These are phyloP conservation scores for Thalpophila matura DNA, from an alignment of 2,888 invertebrate species.

Conservation along the genomic window DNA sequence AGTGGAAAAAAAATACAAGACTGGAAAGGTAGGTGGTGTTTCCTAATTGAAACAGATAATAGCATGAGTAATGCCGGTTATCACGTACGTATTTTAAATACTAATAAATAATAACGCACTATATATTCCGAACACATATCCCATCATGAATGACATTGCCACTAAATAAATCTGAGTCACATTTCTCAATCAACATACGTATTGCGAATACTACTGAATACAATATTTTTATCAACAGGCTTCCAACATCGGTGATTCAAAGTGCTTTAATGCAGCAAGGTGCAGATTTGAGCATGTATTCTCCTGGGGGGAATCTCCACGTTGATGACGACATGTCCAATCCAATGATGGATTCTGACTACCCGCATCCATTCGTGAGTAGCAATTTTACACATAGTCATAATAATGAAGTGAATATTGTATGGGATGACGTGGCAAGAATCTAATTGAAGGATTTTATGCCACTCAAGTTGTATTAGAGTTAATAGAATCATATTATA, in stretches of 20 bases:
- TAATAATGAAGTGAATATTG: slow-evolving; percentile 52
- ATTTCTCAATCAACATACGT: slow-evolving; percentile 44
- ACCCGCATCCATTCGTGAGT: slow-evolving; percentile 85
- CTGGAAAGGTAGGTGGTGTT: slow-evolving; percentile 20
- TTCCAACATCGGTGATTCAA: slow-evolving; percentile 86
- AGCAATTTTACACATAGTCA: slow-evolving; percentile 39
- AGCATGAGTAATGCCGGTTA: slow-evolving; percentile 29
- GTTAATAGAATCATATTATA: slow-evolving; percentile 42
- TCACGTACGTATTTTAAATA: slow-evolving; percentile 42
- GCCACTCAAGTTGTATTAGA: slow-evolving; percentile 55
- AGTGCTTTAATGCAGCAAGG: slow-evolving; percentile 87
- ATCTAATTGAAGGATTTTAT: slow-evolving; percentile 61
- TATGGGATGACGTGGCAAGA: slow-evolving; percentile 47
- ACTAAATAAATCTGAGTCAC: slow-evolving; percentile 49
- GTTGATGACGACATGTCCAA: slow-evolving; percentile 86
- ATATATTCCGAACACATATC: slow-evolving; percentile 47
- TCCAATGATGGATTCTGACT: slow-evolving; percentile 82
- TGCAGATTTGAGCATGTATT: slow-evolving; percentile 86
- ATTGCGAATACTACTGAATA: slow-evolving; percentile 30
- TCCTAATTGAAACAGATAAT: slow-evolving; percentile 22
- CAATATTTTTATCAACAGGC: slow-evolving; percentile 68
- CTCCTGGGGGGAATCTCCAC: slow-evolving; percentile 83
- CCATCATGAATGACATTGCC: slow-evolving; percentile 53
- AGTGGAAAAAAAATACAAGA: not conserved
- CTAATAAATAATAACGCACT: slow-evolving; percentile 36